These are phyloP conservation scores for Hemiscyllium ocellatum DNA, from an alignment of 2,113 vertebrate genomes.

Conservation along the genomic window DNA sequence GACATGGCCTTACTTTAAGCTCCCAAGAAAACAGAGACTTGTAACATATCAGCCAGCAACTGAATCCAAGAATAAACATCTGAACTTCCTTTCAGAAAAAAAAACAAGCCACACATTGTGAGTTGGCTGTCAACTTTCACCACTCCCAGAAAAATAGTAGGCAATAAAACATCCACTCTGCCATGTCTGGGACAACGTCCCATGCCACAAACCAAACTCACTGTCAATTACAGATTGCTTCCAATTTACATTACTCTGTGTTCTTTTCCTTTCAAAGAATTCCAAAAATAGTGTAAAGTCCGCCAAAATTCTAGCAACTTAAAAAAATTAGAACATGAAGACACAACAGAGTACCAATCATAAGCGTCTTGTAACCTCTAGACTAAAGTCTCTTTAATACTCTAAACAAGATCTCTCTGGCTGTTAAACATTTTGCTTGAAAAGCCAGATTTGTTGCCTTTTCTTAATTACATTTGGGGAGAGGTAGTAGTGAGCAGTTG, in stretches of 20 bases:
- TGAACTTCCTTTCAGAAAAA: background rate
- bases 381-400: background rate
- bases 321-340: background rate
- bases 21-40: background rate
- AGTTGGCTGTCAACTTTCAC: background rate
- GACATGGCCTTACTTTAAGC: background rate
- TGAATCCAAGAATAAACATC: slow-evolving; percentile 19
- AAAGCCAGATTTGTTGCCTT: background rate
- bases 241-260: background rate
- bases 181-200: background rate
- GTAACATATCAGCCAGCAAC: background rate
- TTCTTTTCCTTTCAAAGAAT: background rate
- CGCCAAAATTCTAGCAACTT: background rate
- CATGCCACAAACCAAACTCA: background rate
- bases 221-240: background rate
- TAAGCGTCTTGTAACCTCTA: background rate
- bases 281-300: background rate
- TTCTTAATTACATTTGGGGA: too few species aligned
- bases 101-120: background rate
- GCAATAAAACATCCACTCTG: background rate
- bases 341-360: background rate
- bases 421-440: background rate
- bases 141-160: slow-evolving; percentile 16
- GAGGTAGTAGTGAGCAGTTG: too few species aligned
- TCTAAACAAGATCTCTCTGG: background rate